phyloP scores from a whole-genome alignment of 2,113 vertebrate species.

The Indri indri region DNA sequence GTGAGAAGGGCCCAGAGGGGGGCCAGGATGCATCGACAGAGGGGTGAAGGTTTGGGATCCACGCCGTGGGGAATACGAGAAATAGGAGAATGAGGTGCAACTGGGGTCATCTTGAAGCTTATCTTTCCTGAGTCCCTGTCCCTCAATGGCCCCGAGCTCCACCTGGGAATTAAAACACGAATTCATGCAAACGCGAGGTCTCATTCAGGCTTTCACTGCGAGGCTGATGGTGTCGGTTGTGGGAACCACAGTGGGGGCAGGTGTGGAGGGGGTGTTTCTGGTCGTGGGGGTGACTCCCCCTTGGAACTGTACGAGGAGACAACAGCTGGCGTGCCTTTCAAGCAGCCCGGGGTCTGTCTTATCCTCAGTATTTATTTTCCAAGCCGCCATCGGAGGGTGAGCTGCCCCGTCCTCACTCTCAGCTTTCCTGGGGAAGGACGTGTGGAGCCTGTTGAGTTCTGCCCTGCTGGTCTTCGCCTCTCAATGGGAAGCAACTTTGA shows the following conservation, averaged over 20 bases:
- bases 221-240: background rate
- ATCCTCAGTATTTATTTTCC: background rate
- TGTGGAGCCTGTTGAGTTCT: background rate
- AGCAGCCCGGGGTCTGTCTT: background rate
- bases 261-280: background rate
- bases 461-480: background rate
- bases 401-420: background rate
- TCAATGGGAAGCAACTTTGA: background rate
- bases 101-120: fast-evolving
- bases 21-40: background rate
- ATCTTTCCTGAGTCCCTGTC: background rate
- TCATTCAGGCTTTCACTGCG: background rate
- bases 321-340: background rate
- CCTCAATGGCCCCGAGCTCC: background rate
- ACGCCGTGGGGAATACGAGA: background rate
- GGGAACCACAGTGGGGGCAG: background rate
- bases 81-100: fast-evolving
- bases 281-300: background rate
- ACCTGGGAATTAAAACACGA: background rate
- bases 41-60: background rate
- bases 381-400: background rate
- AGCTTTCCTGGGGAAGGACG: background rate
- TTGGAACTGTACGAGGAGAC: background rate
- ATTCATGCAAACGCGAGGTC: background rate
- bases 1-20: background rate